phyloP scores from a whole-genome alignment of 1,140 invertebrate genomes.

The Tetramorium simillimum region DNA sequence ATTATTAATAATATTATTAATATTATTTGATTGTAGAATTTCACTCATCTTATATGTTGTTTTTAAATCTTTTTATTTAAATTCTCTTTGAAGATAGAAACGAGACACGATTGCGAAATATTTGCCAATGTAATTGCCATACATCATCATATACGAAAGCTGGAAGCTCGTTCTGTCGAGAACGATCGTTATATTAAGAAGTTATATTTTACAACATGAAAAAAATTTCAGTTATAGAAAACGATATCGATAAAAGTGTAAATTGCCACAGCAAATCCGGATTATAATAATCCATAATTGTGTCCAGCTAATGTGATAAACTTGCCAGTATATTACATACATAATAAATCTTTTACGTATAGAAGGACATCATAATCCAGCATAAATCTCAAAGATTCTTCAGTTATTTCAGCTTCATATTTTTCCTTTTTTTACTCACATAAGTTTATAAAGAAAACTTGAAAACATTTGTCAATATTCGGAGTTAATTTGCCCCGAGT shows the following conservation, averaged over 20 bases:
- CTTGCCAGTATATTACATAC: neutral
- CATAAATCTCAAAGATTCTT: constrained; percentile 5
- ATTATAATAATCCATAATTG: constrained; percentile 37
- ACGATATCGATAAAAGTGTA: constrained; percentile 3
- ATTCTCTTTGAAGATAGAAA: neutral
- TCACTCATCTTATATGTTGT: neutral
- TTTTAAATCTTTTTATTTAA: neutral
- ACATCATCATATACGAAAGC: constrained; percentile 18
- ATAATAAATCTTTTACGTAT: neutral
- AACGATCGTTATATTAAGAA: neutral
- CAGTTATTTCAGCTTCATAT: too few species aligned
- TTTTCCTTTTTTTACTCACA: neutral
- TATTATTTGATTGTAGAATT: neutral
- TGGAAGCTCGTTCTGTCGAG: neutral
- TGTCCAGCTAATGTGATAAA: constrained; percentile 17
- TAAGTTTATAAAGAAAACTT: neutral
- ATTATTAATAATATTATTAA: neutral
- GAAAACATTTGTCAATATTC: neutral
- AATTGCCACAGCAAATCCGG: neutral
- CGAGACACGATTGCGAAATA: constrained; percentile 1
- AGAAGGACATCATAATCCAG: neutral
- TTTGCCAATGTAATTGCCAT: constrained; percentile 18
- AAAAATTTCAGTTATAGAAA: constrained; percentile 21
- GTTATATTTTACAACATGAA: neutral
- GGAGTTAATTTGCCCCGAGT: too few species aligned